Evolutionary conservation across 2,113 vertebrate species (phyloP).

Genomic region (Vulpes vulpes): DNA sequence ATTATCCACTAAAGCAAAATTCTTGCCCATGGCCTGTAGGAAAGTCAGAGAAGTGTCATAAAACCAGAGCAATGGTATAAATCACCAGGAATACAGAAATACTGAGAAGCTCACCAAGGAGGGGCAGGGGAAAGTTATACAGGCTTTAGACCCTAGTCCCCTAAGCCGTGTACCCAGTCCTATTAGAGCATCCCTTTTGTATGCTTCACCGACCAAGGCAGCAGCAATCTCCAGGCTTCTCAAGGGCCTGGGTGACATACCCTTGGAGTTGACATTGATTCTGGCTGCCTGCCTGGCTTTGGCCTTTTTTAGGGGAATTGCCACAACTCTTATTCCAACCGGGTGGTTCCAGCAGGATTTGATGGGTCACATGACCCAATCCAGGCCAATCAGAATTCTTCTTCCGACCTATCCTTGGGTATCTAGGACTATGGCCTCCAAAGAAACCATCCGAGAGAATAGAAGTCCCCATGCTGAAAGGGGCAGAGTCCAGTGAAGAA

Average conservation of each 20-base stretch:
- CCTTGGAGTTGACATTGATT: too few species aligned
- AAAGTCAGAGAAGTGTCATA: background rate
- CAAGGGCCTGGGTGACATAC: background rate
- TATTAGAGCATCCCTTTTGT: background rate
- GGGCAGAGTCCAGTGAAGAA: too few species aligned
- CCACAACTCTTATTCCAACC: background rate
- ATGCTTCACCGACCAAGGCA: background rate
- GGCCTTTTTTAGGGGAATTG: background rate
- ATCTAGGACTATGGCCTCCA: background rate
- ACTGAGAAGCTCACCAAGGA: background rate
- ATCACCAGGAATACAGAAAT: conserved; percentile 9
- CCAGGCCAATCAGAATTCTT: background rate
- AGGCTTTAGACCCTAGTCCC: background rate
- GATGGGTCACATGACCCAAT: background rate
- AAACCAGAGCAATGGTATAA: background rate
- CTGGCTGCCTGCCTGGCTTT: background rate
- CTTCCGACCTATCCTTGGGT: background rate
- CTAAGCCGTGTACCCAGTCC: background rate
- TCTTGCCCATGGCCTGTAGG: background rate
- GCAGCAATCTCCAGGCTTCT: background rate
- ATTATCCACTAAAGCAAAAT: background rate
- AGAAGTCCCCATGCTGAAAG: background rate
- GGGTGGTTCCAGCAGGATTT: background rate
- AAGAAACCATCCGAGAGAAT: background rate
- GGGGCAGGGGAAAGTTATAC: background rate